phyloP scores from a whole-genome alignment of 2,113 vertebrate species.

The Nothoprocta pentlandii region DNA sequence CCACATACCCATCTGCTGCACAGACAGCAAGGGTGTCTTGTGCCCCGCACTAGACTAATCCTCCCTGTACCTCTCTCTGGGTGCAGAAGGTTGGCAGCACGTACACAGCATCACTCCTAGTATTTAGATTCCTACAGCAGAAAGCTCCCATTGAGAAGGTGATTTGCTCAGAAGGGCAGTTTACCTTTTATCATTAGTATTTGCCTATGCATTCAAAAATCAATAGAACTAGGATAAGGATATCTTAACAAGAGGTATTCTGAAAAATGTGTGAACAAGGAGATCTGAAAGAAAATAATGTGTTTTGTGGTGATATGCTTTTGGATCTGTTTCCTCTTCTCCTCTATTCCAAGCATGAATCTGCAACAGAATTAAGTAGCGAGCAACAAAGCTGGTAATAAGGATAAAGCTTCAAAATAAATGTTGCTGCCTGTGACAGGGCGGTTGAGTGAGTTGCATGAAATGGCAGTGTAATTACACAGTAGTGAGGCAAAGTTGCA shows the following conservation, averaged over 20 bases:
- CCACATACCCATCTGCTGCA: background rate
- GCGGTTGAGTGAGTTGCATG: background rate
- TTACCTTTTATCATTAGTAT: background rate
- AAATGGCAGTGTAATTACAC: constrained; percentile 32
- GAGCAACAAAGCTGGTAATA: constrained; percentile 11
- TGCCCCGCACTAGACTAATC: background rate
- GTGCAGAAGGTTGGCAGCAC: background rate
- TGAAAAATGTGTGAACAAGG: background rate
- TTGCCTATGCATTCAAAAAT: background rate
- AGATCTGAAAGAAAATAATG: background rate
- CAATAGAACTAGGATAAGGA: background rate
- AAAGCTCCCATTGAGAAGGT: background rate
- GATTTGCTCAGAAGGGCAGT: background rate
- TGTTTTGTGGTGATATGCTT: background rate
- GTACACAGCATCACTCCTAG: background rate
- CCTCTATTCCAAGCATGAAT: constrained; percentile 5
- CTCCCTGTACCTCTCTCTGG: background rate
- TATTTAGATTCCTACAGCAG: background rate
- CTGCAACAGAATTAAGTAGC: background rate
- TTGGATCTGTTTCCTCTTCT: constrained; percentile 32
- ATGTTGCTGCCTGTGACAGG: constrained; percentile 28
- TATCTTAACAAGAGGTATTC: background rate
- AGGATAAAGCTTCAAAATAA: constrained; percentile 42
- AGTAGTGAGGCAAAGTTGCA: constrained; percentile 13
- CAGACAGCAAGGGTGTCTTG: background rate